These are phyloP conservation scores for Dendropsophus ebraccatus DNA, from an alignment of 2,113 vertebrate genomes.

Conservation along the genomic window DNA sequence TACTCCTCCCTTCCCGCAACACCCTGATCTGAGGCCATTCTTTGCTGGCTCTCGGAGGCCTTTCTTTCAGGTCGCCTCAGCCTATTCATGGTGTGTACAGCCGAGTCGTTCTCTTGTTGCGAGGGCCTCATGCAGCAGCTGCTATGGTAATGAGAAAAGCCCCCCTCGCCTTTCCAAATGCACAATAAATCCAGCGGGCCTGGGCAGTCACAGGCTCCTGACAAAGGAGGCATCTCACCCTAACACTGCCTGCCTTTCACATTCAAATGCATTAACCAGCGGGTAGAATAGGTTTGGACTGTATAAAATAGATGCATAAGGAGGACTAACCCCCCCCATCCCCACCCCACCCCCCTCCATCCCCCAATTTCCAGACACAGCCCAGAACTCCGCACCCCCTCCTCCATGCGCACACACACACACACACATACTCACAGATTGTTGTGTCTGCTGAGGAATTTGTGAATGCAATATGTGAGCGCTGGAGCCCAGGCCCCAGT, in stretches of 20 bases:
- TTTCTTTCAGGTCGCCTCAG: constrained; percentile 77
- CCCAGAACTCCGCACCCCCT: constrained; percentile 1
- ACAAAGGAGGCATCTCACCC: constrained; percentile 57
- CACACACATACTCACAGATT: constrained; percentile 41
- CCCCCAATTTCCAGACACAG: constrained; percentile 51
- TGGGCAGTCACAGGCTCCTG: constrained; percentile 32
- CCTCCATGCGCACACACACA: neutral
- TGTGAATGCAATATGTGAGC: constrained; percentile 38
- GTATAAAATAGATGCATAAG: constrained; percentile 73
- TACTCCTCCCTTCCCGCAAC: constrained; percentile 41
- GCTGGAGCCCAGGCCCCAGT: neutral
- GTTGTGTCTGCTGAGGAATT: constrained; percentile 60
- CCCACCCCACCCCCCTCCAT: neutral
- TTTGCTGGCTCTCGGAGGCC: constrained; percentile 60
- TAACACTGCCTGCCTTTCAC: constrained; percentile 63
- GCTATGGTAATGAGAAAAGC: constrained; percentile 90
- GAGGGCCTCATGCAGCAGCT: constrained; percentile 86
- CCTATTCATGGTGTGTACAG: constrained; percentile 87
- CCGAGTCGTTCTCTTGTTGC: constrained; percentile 74
- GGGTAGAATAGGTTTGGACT: constrained; percentile 79
- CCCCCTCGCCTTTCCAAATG: constrained; percentile 62
- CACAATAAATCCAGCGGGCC: constrained; percentile 63
- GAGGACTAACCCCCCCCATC: neutral
- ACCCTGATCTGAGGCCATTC: constrained; percentile 65
- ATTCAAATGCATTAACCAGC: constrained; percentile 92